Conservation (phyloP, 2,888 invertebrate species). For the Acronicta psi region DNA sequence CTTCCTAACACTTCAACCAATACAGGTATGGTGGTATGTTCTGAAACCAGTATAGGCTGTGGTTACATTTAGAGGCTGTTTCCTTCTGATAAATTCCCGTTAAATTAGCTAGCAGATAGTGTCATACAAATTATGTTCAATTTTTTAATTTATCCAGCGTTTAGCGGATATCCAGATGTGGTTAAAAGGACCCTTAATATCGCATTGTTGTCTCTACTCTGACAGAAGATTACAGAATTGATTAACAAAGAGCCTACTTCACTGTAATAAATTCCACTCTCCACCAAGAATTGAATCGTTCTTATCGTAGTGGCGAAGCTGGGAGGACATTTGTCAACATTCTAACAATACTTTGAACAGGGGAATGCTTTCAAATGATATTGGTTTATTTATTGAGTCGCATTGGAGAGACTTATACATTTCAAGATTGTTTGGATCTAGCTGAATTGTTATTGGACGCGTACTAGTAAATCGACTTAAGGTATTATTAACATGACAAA, state of each 20-base stretch:
- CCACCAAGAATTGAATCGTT: conserved; percentile 45
- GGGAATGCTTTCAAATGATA: conserved; percentile 59
- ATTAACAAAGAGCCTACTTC: conserved; percentile 40
- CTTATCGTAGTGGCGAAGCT: conserved; percentile 45
- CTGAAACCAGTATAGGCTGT: too few species aligned
- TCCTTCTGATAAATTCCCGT: too few species aligned
- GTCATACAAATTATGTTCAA: too few species aligned
- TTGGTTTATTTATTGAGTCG: conserved; percentile 55
- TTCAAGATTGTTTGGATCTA: conserved; percentile 43
- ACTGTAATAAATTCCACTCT: conserved; percentile 52
- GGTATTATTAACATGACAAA: too few species aligned
- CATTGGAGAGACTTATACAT: conserved; percentile 48
- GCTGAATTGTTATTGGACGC: background rate
- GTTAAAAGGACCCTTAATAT: too few species aligned
- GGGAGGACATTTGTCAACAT: conserved; percentile 57
- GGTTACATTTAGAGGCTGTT: too few species aligned
- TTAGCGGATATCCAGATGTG: too few species aligned
- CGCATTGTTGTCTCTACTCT: too few species aligned
- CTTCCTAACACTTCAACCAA: too few species aligned
- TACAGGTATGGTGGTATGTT: too few species aligned
- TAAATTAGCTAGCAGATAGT: too few species aligned
- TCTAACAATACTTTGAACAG: conserved; percentile 55
- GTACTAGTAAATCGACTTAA: background rate
- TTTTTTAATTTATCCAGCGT: too few species aligned
- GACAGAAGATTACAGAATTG: conserved; percentile 7